Conservation (phyloP, 2,888 invertebrate species). For the Terebella lapidaria region DNA sequence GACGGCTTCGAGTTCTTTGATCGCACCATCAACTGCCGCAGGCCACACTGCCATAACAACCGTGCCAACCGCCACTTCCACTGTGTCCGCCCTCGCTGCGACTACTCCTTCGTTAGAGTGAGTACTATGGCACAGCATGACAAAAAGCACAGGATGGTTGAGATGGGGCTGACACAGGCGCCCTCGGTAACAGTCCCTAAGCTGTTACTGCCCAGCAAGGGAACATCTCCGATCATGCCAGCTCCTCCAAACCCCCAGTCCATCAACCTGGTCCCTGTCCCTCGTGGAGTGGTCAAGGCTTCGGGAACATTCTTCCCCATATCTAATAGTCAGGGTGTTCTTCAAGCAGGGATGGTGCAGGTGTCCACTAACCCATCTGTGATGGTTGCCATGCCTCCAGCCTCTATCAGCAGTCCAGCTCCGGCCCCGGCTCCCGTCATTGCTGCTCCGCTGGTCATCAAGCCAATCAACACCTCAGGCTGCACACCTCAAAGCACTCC, state of each 20-base stretch:
- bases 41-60: conserved; percentile 65
- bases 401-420: background rate
- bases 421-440: background rate
- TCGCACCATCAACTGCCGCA: conserved; percentile 66
- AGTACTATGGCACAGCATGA: conserved; percentile 71
- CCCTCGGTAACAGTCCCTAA: conserved; percentile 2
- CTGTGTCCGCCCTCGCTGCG: conserved; percentile 67
- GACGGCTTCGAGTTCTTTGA: conserved; percentile 84
- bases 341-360: background rate
- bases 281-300: background rate
- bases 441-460: background rate
- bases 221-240: background rate
- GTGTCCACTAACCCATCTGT: background rate
- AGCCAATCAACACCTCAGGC: background rate
- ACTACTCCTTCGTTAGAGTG: conserved; percentile 69
- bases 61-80: conserved; percentile 72
- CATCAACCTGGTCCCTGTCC: background rate
- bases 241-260: background rate
- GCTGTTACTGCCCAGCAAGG: background rate
- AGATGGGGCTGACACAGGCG: conserved; percentile 13
- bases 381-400: conserved; percentile 1
- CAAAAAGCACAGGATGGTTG: conserved; percentile 60
- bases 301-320: background rate
- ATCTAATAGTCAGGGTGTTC: background rate
- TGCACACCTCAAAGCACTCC: no score